Base-by-base conservation (phyloP, 2,113 vertebrate species). In the Thomomys bottae region DNA sequence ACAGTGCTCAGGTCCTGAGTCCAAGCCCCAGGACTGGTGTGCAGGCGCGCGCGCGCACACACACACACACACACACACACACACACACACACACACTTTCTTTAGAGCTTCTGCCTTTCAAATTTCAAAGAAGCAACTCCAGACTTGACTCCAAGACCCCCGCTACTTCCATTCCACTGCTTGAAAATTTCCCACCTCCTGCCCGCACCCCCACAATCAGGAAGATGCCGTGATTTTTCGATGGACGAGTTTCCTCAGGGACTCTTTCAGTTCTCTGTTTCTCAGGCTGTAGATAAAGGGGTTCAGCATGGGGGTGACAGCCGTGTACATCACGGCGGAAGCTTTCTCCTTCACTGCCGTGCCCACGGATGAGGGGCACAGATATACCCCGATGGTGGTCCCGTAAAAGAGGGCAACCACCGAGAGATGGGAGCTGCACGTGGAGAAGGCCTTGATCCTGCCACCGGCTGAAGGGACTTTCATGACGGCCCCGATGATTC, bases 221-320 rank as follows among this genome's bases (percentile, higher is more conserved):
- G 91, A 82, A 14, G 90, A 83, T 3, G 93, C 54, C 8, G 17
- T 28, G 26, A 93, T 24, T 64, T 93, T 95, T 66, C 32, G 81
- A 17, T 14, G 10, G 6, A 83, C 32, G 12, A 96, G 38, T 2
- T 91, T 95, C 63, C 10, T 89, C 24, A 97, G 59, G 7, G 96
- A 75, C 15, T 67, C 42, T 6, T 96, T 94, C 30, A 96, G 68
- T 36, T 97, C 95, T 45, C 79, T 92, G 95, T 95, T 97, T 23
- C 95, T 96, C 24, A 97, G 18, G 38, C 96, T 97, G 12, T 97
- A 97, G 72, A 97, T 96, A 9, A 97, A 86, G 9, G 97, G 96
- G 20, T 96, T 97, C 34, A 97, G 64, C 91, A 97, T 78, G 30
- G 97, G 96, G 2, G 94, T 97, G 78, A 97, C 84, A 0, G 49